Evolutionary conservation across 2,797 vertebrate species (phyloP).

Genomic region (Mormyrops boulengeri): DNA sequence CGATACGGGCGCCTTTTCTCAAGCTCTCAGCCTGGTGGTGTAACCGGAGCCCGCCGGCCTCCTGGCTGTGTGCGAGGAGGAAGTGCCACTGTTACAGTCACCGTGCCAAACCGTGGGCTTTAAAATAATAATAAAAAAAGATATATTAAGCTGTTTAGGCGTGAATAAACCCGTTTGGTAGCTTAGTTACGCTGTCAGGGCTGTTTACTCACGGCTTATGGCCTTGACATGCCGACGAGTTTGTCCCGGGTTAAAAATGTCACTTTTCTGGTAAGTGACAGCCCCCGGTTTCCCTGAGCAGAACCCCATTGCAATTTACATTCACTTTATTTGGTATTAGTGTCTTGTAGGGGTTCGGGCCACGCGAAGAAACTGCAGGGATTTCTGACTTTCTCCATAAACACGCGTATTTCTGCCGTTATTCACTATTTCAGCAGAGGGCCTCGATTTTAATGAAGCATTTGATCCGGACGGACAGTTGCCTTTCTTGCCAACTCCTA

Average conservation of each 20-base stretch:
- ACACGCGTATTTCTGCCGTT: background rate
- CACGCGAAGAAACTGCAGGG: too few relatives aligned
- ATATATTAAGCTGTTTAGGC: background rate
- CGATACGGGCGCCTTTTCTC: background rate
- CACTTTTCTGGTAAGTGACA: background rate
- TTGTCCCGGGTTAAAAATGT: background rate
- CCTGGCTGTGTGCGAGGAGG: background rate
- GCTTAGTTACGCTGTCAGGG: background rate
- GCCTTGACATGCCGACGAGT: background rate
- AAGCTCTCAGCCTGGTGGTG: background rate
- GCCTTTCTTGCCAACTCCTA: background rate
- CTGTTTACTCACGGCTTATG: background rate
- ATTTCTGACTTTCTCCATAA: background rate
- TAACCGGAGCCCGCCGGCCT: background rate
- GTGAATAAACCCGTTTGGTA: background rate
- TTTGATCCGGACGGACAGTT: background rate
- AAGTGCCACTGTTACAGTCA: background rate
- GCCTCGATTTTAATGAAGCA: background rate
- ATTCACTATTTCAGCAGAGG: background rate
- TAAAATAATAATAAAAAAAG: background rate
- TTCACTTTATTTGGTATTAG: background rate
- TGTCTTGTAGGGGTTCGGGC: background rate
- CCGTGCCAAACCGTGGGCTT: background rate
- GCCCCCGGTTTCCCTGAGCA: background rate
- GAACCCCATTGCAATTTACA: background rate